Base-by-base conservation (phyloP, 2,888 invertebrate genomes). In the Cheilosia impressa region DNA sequence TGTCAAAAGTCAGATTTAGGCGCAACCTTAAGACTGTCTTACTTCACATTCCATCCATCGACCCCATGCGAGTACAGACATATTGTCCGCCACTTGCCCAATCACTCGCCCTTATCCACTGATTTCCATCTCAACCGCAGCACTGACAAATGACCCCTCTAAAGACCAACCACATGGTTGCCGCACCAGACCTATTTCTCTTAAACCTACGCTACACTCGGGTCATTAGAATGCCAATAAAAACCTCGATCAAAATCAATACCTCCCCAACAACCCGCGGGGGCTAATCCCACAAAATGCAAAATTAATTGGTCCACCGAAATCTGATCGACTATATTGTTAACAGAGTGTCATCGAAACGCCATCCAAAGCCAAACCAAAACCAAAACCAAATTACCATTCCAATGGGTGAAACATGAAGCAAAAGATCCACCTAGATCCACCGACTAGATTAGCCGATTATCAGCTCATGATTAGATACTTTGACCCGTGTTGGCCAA, bases 241-340 rank as follows among this genome's bases (percentile, higher is more conserved):
- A 62, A 77, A 50, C 19, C 38, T 7, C 77, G 71, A 82, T 77
- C 58, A 69, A 79, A 68, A 79, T 79, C 69, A 38, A 65, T 52
- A 47, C 17, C 47, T 17, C 24, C 47, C 27, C 24, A 17, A 5
- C 4, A 15, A 4, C 15, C 10, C 6, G 10, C 38, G 55, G 22
- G 55, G 53, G 10, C 60, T 27, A 27, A 19, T 38, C 7, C 17
- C 3, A 41, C 19, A 47, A 75, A 52, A 60, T 68, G 68, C 60
- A 55, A 83, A 78, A 83, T 83, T 66, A 83, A 78, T 83, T 72
- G 83, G 47, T 73, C 52, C 52, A 58, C 41, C 24, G 27, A 63
- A 50, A 83, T 79, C 68, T 66, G 82, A 72, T 83, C 71, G 72
- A 43, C 22, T 73, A 68, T 73, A 68, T 68, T 47, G 43, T 17